phyloP scores from a whole-genome alignment of 2,113 vertebrate species.

The Thamnophis sirtalis region DNA sequence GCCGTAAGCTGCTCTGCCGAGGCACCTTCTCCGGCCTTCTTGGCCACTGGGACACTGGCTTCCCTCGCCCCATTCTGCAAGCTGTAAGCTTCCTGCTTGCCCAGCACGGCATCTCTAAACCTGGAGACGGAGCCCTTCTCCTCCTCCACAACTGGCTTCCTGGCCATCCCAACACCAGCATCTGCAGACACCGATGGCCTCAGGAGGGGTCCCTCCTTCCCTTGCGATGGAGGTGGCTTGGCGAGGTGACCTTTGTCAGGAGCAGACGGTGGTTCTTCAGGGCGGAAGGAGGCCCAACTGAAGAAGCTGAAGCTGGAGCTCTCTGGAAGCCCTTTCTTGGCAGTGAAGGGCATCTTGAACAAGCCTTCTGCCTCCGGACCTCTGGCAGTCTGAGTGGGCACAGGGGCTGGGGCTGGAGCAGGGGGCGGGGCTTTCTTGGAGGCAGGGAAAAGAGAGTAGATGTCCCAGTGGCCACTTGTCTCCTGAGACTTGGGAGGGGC shows the following conservation, averaged over 20 bases:
- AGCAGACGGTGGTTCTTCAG: slow-evolving; percentile 71
- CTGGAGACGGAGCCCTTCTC: slow-evolving; percentile 19
- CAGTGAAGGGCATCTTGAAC: slow-evolving; percentile 81
- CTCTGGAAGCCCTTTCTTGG: slow-evolving; percentile 65
- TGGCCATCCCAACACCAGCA: not conserved
- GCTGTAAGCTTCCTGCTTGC: slow-evolving; percentile 21
- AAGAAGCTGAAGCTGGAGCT: slow-evolving; percentile 77
- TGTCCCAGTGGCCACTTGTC: slow-evolving; percentile 53
- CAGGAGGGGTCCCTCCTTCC: slow-evolving; percentile 24
- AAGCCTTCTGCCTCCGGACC: slow-evolving; percentile 69
- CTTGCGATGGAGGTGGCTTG: slow-evolving; percentile 29
- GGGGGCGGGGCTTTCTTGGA: slow-evolving; percentile 59
- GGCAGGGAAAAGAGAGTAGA: slow-evolving; percentile 80
- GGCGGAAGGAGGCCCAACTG: slow-evolving; percentile 76
- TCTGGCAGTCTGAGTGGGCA: slow-evolving; percentile 14
- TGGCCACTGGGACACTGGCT: not conserved
- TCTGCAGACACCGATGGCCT: slow-evolving; percentile 37
- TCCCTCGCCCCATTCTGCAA: not conserved
- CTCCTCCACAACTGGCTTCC: slow-evolving; percentile 11
- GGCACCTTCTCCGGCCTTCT: not conserved
- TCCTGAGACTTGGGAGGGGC: slow-evolving; percentile 43
- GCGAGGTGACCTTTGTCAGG: slow-evolving; percentile 32
- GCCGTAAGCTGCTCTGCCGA: not conserved
- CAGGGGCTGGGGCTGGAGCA: not conserved
- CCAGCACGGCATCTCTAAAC: slow-evolving; percentile 43